These are phyloP conservation scores for Trogon surrucura DNA, from an alignment of 2,113 vertebrate genomes.

Conservation along the genomic window DNA sequence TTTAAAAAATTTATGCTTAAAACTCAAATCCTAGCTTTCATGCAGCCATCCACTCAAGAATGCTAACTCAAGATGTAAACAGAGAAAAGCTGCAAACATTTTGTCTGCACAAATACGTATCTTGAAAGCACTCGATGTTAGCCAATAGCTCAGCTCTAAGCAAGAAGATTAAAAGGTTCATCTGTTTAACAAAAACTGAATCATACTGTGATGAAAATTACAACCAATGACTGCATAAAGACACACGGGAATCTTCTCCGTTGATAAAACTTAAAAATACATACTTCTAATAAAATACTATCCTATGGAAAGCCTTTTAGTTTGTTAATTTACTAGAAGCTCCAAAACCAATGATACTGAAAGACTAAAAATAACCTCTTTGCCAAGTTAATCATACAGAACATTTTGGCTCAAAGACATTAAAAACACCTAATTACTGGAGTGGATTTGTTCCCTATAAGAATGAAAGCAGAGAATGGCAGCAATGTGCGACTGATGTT, in stretches of 20 bases:
- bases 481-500: constrained; percentile 51
- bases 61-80: background rate
- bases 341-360: background rate
- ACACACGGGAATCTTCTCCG: background rate
- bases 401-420: constrained; percentile 37
- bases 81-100: background rate
- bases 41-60: background rate
- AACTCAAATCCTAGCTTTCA: background rate
- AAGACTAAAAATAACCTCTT: constrained; percentile 38
- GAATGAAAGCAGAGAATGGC: constrained; percentile 57
- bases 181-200: background rate
- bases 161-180: background rate
- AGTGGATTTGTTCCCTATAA: constrained; percentile 47
- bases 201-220: background rate
- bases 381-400: constrained; percentile 55
- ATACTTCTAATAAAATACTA: background rate
- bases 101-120: background rate
- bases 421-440: constrained; percentile 58
- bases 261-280: background rate
- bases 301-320: background rate
- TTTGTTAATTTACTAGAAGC: constrained; percentile 17
- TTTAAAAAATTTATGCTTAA: background rate
- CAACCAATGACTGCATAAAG: background rate
- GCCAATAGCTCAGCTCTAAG: background rate
- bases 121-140: background rate